phyloP scores from a whole-genome alignment of 2,888 invertebrate genomes.

The Lochmaea capreae region DNA sequence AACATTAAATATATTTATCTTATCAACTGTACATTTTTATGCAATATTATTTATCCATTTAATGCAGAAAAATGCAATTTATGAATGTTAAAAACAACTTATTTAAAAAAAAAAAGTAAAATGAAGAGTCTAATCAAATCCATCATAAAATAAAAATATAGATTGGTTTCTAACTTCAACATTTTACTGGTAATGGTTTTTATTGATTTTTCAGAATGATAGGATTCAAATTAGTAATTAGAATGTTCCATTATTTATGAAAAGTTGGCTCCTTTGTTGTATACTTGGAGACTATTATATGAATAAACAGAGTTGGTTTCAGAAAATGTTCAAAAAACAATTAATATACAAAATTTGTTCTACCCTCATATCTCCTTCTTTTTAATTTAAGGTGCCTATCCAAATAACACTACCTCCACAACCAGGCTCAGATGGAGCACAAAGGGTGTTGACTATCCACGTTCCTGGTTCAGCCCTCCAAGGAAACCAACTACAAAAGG shows the following conservation, averaged over 20 bases:
- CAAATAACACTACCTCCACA: conserved; percentile 86
- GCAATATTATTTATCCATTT: too few species aligned
- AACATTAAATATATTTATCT: too few species aligned
- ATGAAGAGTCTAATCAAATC: too few species aligned
- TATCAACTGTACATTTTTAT: too few species aligned
- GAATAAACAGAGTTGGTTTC: background rate
- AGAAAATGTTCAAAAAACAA: background rate
- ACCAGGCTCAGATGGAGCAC: conserved; percentile 73
- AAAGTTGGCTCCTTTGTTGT: background rate
- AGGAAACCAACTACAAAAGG: conserved; percentile 73
- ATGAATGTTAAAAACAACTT: too few species aligned
- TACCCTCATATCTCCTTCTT: too few species aligned
- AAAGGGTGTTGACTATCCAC: conserved; percentile 87
- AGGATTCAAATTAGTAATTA: background rate
- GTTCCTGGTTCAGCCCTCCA: conserved; percentile 86
- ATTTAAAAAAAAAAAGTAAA: too few species aligned
- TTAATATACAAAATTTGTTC: background rate
- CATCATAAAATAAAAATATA: background rate
- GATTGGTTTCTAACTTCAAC: background rate
- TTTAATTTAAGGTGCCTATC: conserved; percentile 66
- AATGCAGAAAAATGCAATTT: too few species aligned
- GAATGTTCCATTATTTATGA: background rate
- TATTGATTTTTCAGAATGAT: conserved; percentile 8
- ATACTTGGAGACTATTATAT: too few species aligned
- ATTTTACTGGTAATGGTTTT: conserved; percentile 4